These are phyloP conservation scores for Amblyornis subalaris DNA, from an alignment of 2,113 vertebrate genomes.

Conservation along the genomic window DNA sequence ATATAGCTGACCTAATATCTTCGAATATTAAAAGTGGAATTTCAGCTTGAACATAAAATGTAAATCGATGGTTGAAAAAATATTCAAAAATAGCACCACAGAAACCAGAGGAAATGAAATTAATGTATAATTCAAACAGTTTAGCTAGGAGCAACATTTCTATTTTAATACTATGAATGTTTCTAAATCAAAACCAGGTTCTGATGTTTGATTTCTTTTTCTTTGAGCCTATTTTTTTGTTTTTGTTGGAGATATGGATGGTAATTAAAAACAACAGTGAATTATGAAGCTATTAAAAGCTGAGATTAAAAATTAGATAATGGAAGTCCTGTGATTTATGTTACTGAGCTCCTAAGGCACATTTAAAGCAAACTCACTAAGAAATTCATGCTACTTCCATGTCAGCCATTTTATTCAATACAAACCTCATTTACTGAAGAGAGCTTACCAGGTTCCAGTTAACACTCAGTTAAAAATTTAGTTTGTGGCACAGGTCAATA, in stretches of 20 bases:
- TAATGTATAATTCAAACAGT: constrained; percentile 45
- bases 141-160: constrained; percentile 22
- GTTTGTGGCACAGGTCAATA: not conserved
- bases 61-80: not conserved
- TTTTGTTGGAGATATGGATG: not conserved
- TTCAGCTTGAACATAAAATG: not conserved
- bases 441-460: not conserved
- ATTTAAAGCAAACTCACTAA: constrained; percentile 4
- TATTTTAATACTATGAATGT: constrained; percentile 23
- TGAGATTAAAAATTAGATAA: not conserved
- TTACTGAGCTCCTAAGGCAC: not conserved
- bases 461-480: not conserved
- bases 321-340: not conserved
- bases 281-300: constrained; percentile 1
- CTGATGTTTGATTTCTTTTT: not conserved
- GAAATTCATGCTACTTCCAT: not conserved
- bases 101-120: constrained; percentile 19
- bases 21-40: not conserved
- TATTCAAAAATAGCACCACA: not conserved
- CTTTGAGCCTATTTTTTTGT: not conserved
- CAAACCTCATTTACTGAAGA: not conserved
- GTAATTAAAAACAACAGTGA: constrained; percentile 32
- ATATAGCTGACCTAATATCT: not conserved
- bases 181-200: constrained; percentile 31
- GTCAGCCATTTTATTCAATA: constrained; percentile 9